Evolutionary conservation across 2,797 vertebrate genomes (phyloP), one percentile per base, ranked within the genome.

Genomic region (Hypotaenidia okinawae): DNA sequence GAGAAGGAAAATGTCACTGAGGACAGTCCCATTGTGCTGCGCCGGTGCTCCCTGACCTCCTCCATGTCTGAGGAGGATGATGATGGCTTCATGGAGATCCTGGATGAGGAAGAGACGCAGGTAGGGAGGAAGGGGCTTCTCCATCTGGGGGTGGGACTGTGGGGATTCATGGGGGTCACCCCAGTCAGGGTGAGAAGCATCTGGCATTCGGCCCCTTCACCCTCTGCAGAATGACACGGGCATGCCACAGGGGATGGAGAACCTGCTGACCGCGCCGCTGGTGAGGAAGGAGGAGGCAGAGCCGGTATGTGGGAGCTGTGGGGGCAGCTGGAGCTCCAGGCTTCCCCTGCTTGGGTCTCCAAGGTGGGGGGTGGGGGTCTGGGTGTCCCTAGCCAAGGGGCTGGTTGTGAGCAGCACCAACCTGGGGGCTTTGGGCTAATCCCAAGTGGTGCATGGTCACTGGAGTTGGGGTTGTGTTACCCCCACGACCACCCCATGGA

Each of bases 11-110:
- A 97, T 30, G 69, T 84, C 72, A 96, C 97, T 0, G 92, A 96
- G 3, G 94, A 95, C 82, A 98, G 98, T 93, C 98, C 98, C 7
- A 6, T 98, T n/a, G 93, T 96, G 61, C 97, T 97, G n/a, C 95
- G 98, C 30, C 93, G 89, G 6, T 97, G 97, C 24, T 98, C 98
- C 27, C 91, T 98, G 37, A 98, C 97, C 19, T 96, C 97, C 14
- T 95, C 97, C 22, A 89, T 94, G 54, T 89, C 97, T 2, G 97
- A 98, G 0, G 98, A 98, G 3, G 98, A 98, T 2, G 98, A 99
- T 0, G 99, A 99, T 33, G 99, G 99, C 45, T 99, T 99, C 89
- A 97, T 99, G 90, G 99, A 99, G 0, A 97, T 98, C 16, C 94
- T 99, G 23, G 98, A 98, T 22, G 98, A 99, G 87, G 49, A 51